phyloP scores from a whole-genome alignment of 2,113 vertebrate genomes.

The Actinemys pallida region DNA sequence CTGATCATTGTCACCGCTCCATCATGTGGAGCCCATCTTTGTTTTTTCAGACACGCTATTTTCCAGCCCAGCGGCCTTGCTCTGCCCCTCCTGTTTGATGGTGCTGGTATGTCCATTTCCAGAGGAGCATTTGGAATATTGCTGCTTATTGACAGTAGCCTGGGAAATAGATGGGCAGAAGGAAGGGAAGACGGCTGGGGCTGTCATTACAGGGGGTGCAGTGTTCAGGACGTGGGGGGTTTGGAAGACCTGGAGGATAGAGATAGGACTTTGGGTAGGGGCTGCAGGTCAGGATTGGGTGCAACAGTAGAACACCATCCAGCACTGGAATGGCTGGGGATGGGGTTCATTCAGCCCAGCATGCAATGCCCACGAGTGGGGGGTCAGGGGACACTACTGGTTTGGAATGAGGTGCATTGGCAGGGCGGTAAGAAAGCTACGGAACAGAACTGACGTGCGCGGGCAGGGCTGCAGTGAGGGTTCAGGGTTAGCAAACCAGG shows the following conservation, averaged over 20 bases:
- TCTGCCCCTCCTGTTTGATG: slow-evolving; percentile 65
- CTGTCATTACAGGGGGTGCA: rapidly evolving
- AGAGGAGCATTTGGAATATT: slow-evolving; percentile 30
- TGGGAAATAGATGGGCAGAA: not conserved
- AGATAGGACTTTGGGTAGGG: not conserved
- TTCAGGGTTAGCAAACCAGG: too few relatives aligned
- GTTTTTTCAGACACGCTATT: slow-evolving; percentile 46
- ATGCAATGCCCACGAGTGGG: too few relatives aligned
- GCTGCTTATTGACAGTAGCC: slow-evolving; percentile 7
- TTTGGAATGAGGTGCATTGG: too few relatives aligned
- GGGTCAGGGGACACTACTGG: too few relatives aligned
- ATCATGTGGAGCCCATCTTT: slow-evolving; percentile 36
- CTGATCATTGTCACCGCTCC: slow-evolving; percentile 11
- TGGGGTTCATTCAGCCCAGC: too few relatives aligned
- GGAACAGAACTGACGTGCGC: too few relatives aligned
- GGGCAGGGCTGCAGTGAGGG: too few relatives aligned
- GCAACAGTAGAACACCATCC: not conserved
- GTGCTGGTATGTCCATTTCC: slow-evolving; percentile 65
- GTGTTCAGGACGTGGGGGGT: rapidly evolving
- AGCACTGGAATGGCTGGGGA: not conserved
- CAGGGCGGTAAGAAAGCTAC: too few relatives aligned
- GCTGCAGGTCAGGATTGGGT: not conserved
- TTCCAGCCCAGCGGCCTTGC: slow-evolving; percentile 71
- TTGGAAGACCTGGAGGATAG: not conserved
- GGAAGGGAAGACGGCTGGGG: not conserved